These are phyloP conservation scores for Bambusicola thoracicus DNA, from an alignment of 2,113 vertebrate genomes.

Conservation along the genomic window DNA sequence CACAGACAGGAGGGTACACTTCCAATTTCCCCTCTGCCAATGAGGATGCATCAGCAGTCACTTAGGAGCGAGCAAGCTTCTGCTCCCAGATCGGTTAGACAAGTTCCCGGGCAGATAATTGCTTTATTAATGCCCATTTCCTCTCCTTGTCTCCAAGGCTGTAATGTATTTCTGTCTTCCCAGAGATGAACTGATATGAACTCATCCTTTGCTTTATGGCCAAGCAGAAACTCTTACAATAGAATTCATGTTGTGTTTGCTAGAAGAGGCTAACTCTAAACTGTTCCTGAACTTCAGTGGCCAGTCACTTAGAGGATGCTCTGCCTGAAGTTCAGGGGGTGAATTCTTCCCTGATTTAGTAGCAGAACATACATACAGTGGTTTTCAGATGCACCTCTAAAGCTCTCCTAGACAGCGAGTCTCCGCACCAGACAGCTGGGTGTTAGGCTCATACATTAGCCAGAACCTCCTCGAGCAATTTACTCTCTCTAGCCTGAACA, in stretches of 20 bases:
- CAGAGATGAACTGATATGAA: background rate
- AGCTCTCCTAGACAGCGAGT: background rate
- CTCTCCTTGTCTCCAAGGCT: background rate
- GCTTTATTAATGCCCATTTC: constrained; percentile 29
- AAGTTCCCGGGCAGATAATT: constrained; percentile 3
- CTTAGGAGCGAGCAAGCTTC: background rate
- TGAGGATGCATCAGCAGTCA: background rate
- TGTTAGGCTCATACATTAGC: background rate
- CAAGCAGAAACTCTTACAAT: background rate
- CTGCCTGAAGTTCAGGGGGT: background rate
- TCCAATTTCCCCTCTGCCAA: background rate
- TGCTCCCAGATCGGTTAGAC: background rate
- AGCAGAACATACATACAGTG: background rate
- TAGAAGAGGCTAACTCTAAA: background rate
- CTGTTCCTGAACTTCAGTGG: background rate
- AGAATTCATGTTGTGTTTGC: background rate
- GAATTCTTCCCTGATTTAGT: background rate
- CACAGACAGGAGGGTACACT: background rate
- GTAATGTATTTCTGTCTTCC: background rate
- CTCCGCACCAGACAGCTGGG: background rate
- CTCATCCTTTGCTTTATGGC: background rate
- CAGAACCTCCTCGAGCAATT: background rate
- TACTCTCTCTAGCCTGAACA: background rate
- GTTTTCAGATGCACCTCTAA: background rate
- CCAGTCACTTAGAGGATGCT: background rate